phyloP scores from a whole-genome alignment of 1,140 invertebrate species.

The Diploscapter pachys region DNA sequence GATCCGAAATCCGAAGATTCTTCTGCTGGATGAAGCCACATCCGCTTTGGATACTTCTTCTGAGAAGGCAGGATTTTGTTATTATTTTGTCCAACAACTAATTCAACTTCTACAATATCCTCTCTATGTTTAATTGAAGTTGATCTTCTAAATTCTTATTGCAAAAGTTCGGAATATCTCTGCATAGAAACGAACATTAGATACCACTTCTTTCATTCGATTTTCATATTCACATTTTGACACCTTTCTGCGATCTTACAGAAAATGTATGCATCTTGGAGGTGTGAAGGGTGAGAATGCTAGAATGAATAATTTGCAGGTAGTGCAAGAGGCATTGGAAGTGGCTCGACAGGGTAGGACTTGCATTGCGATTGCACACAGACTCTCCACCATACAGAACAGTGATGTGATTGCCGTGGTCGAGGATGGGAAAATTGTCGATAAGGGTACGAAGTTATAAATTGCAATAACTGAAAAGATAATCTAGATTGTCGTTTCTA shows the following conservation, averaged over 20 bases:
- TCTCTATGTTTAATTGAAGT: background rate
- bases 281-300: background rate
- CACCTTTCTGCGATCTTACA: background rate
- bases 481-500: background rate
- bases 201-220: no score
- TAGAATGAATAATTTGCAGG: slow-evolving; percentile 15
- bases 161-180: background rate
- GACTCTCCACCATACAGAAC: slow-evolving; percentile 60
- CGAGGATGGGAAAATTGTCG: slow-evolving; percentile 57
- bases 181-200: background rate
- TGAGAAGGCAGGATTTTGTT: background rate
- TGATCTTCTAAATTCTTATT: background rate
- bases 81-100: background rate
- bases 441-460: slow-evolving; percentile 37
- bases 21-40: no score
- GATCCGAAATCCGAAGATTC: no score
- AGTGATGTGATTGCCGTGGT: slow-evolving; percentile 58
- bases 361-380: slow-evolving; percentile 62
- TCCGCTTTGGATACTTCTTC: no score
- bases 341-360: slow-evolving; percentile 56
- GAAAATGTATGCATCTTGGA: background rate
- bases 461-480: background rate
- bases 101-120: background rate
- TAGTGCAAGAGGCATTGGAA: slow-evolving; percentile 50
- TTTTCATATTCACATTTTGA: background rate